Evolutionary conservation across 2,797 vertebrate genomes (phyloP), one percentile per base, ranked within the genome.

Genomic region (Scolopax bukidnonensis): DNA sequence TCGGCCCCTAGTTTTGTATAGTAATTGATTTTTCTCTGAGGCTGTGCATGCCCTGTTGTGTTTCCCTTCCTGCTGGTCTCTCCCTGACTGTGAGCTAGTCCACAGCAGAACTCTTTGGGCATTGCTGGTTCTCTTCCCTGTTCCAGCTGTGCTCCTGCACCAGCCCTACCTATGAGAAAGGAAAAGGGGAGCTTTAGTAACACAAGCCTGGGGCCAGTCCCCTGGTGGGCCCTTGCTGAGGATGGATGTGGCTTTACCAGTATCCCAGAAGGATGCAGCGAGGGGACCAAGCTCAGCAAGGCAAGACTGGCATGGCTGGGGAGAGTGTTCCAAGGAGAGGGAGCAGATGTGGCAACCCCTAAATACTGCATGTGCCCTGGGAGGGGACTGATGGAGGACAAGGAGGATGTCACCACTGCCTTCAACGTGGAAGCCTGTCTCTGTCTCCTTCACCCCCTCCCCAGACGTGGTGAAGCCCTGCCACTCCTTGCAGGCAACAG

Each of bases 1-100:
- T 89, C 7, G 2, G 68, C 48, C 60, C 56, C 64, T 95, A n/a
- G 71, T 91, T 95, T 94, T 2, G 1, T 68, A 76, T 14, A 45
- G 61, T 73, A 89, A 85, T 94, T 91, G 57, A 68, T 94, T 95
- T 94, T 94, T 65, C 67, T 93, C 77, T 40, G 79, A 84, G 84
- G 68, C 70, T 8, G 1, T 27, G 48, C 28, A 0, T 53, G 71
- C 38, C 65, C 68, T 1, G 1, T 48, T 11, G 1, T 2, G 30
- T 90, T 61, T 67, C 47, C 32, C 8, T 84, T 84, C 76, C 76
- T 56, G 56, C 80, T 56, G 27, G 18, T 73, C 65, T 67, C 56
- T 17, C 19, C 13, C 48, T 75, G 64, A 12, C 61, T 15, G 10
- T 0, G 6, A 80, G 83, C 48, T 33, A 33, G 15, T 40, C 12